Base-by-base conservation (phyloP, 2,888 invertebrate species). In the Pelosia muscerda region DNA sequence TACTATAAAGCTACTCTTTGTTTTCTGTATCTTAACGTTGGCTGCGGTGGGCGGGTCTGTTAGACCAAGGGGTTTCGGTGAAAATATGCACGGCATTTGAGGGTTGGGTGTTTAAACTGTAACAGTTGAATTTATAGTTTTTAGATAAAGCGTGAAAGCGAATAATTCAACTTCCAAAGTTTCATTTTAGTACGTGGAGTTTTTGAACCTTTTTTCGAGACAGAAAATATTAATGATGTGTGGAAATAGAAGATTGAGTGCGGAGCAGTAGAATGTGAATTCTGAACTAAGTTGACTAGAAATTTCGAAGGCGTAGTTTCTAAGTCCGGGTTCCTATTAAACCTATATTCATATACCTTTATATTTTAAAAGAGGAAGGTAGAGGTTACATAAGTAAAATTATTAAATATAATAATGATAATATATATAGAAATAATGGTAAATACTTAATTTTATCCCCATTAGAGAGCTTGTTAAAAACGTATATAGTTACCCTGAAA, bases 1-100 rank as follows among this genome's bases (percentile, higher is more conserved):
- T 85, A 88, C 86, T 90, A 87, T 91, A 92, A 91, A 92, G 89
- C 93, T 91, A 70, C 89, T 86, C 90, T 91, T 92, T 92, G 93
- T 92, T 88, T 88, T 82, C 86, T 86, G 87, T 92, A 90, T 92
- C 92, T 92, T 91, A 88, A 81, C 78, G 79, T 79, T 79, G 63
- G 76, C 87, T 92, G 92, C 83, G 90, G 92, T 90, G 84, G 88
- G 87, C 85, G 90, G 91, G 89, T 84, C 86, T 78, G 73, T 62
- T 76, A 84, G 86, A 86, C 87, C 81, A 74, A 83, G 86, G 86
- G 85, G 84, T 74, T 9, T 49, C 72, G 77, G 79, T 83, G 79
- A 79, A 86, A 85, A 81, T 84, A 88, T 86, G 86, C 85, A 84
- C 83, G 86, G 87, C 82, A 79, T 85, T 83, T 78, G 86, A 87